Percentiles rank a stretch among this genome's conserved stretches.
These are phyloP conservation scores for Aythya baeri DNA, from an alignment of 2,113 vertebrate species.

Conservation along the genomic window DNA sequence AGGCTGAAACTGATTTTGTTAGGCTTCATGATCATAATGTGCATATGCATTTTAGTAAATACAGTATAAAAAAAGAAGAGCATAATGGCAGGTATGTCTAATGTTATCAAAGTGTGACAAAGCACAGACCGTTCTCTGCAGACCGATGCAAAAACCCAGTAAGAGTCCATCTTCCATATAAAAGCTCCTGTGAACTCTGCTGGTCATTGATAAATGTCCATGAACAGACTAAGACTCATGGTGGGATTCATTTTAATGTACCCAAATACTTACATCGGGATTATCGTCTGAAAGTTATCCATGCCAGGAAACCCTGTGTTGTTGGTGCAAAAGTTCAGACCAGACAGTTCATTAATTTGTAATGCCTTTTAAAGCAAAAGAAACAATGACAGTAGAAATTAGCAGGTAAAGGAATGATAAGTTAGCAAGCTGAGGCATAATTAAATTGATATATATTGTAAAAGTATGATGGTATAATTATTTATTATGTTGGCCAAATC, in stretches of 20 bases:
- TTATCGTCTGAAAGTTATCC: background rate
- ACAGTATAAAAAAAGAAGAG: background rate
- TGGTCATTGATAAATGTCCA: background rate
- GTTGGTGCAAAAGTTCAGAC: slow-evolving; percentile 76
- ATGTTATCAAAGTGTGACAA: background rate
- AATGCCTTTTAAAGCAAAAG: slow-evolving; percentile 78
- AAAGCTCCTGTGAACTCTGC: background rate
- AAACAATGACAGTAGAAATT: background rate
- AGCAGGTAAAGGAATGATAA: background rate
- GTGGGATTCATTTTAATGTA: background rate
- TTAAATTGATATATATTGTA: background rate
- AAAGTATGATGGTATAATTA: background rate
- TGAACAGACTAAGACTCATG: too few relatives aligned
- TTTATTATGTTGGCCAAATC: background rate
- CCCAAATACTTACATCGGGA: slow-evolving; percentile 46
- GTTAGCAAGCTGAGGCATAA: background rate
- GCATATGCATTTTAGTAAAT: background rate
- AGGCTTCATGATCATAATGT: background rate
- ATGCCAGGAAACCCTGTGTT: background rate
- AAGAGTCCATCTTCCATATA: background rate
- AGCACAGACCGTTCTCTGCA: background rate
- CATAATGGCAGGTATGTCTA: background rate
- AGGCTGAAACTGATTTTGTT: background rate
- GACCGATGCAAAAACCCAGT: background rate
- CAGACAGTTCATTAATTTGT: slow-evolving; percentile 84